Conservation (phyloP, 2,113 vertebrate genomes). For the Sakesphorus luctuosus region DNA sequence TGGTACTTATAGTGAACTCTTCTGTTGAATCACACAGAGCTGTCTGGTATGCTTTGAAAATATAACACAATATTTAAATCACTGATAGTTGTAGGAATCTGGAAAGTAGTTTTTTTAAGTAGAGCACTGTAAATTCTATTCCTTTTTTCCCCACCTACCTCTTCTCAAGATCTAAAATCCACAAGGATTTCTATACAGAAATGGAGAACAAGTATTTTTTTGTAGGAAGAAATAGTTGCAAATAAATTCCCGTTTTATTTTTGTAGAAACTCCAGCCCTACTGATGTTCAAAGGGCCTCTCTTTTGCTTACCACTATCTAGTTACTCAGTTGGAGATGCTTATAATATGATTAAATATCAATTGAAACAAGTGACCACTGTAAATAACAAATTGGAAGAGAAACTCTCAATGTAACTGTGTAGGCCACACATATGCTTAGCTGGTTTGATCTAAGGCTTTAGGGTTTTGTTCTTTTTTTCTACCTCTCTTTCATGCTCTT, state of each 20-base stretch:
- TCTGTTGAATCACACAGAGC: not conserved
- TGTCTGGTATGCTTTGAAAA: not conserved
- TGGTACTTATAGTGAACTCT: conserved; percentile 22
- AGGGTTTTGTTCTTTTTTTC: not conserved
- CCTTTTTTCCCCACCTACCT: not conserved
- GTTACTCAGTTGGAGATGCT: not conserved
- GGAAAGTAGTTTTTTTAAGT: not conserved
- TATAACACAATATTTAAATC: not conserved
- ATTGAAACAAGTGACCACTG: not conserved
- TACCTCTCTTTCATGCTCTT: not conserved
- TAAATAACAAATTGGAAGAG: not conserved
- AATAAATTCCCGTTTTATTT: not conserved
- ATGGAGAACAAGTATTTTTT: not conserved
- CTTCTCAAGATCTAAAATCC: not conserved
- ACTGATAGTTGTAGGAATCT: not conserved
- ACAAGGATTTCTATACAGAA: not conserved
- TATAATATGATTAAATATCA: not conserved
- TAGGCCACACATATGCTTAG: not conserved
- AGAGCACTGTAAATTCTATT: not conserved
- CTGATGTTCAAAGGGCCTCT: not conserved
- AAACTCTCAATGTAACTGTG: not conserved
- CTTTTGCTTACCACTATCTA: not conserved
- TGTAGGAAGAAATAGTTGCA: not conserved
- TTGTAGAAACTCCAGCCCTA: not conserved
- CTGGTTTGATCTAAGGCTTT: not conserved